Percentiles rank a stretch among this genome's conserved stretches.
Evolutionary conservation across 1,140 invertebrate species (phyloP).

Genomic region (Dendrolimus punctatus): DNA sequence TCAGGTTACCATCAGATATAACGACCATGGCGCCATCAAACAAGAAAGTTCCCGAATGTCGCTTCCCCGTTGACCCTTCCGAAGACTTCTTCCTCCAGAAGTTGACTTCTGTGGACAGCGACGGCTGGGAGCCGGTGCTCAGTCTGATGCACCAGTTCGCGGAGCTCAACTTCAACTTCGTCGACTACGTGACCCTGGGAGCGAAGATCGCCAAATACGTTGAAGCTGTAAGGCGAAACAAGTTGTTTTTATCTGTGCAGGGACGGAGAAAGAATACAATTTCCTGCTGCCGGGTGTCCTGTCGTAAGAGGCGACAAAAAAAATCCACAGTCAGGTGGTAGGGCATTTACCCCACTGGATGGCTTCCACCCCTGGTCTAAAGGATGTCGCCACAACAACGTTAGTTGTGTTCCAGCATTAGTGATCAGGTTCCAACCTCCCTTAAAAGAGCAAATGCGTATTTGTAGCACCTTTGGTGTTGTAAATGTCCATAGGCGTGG

Average conservation of each 20-base stretch:
- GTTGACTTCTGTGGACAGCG: conserved; percentile 24
- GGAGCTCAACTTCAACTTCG: conserved; percentile 39
- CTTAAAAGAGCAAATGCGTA: too few relatives aligned
- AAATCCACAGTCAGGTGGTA: too few relatives aligned
- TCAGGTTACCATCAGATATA: conserved; percentile 43
- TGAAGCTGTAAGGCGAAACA: conserved; percentile 38
- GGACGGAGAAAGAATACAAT: too few relatives aligned
- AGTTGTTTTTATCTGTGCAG: neutral
- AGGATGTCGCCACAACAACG: too few relatives aligned
- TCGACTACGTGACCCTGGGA: conserved; percentile 40
- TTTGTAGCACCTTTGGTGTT: too few relatives aligned
- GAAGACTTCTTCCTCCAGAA: conserved; percentile 44
- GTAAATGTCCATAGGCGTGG: too few relatives aligned
- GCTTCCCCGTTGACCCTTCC: conserved; percentile 14
- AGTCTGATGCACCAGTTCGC: conserved; percentile 53
- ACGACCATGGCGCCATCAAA: conserved; percentile 22
- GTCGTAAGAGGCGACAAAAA: too few relatives aligned
- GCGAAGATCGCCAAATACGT: conserved; percentile 53
- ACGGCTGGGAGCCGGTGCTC: conserved; percentile 41
- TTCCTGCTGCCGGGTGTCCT: too few relatives aligned
- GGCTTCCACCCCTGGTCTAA: too few relatives aligned
- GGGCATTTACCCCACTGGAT: too few relatives aligned
- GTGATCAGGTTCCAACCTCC: too few relatives aligned
- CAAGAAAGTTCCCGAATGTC: conserved; percentile 49
- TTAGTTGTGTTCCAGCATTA: too few relatives aligned